Conservation (phyloP, 2,888 invertebrate species). For the Drosophila longiperda region DNA sequence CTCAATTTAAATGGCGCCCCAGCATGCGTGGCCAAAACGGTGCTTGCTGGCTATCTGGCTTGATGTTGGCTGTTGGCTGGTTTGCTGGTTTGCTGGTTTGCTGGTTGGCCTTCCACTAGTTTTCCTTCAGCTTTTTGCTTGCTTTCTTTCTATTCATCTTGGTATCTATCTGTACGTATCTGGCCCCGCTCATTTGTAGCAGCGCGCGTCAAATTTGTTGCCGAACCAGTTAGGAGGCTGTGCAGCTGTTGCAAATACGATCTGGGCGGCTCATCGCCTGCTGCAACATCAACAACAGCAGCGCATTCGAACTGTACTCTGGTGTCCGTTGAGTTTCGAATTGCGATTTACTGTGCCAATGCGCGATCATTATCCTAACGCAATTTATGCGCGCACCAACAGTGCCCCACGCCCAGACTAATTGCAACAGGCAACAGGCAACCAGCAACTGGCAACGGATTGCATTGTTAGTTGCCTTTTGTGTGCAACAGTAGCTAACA, state of each 20-base stretch:
- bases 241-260: conserved; percentile 48
- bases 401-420: conserved; percentile 77
- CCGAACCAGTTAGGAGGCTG: conserved; percentile 72
- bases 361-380: conserved; percentile 84
- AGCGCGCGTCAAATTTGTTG: conserved; percentile 78
- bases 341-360: conserved; percentile 79
- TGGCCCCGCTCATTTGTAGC: conserved; percentile 65
- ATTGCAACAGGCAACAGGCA: conserved; percentile 59
- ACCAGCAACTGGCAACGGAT: conserved; percentile 41
- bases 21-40: conserved; percentile 80
- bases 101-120: conserved; percentile 65
- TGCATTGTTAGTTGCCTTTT: conserved; percentile 69
- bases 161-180: conserved; percentile 31
- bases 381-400: conserved; percentile 82
- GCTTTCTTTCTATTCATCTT: conserved; percentile 40
- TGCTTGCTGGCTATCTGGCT: conserved; percentile 29
- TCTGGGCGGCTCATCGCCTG: conserved; percentile 47
- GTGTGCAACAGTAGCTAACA: conserved; percentile 53
- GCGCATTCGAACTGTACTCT: conserved; percentile 70
- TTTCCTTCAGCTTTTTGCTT: conserved; percentile 61
- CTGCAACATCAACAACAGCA: conserved; percentile 21
- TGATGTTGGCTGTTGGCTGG: conserved; percentile 43
- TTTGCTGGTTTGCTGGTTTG: neutral
- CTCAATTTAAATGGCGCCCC: conserved; percentile 84
- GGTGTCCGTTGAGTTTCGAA: conserved; percentile 76